Percentiles rank a stretch among this genome's conserved stretches.
Conservation (phyloP, 2,797 vertebrate species). For the Premnoplex brunnescens region DNA sequence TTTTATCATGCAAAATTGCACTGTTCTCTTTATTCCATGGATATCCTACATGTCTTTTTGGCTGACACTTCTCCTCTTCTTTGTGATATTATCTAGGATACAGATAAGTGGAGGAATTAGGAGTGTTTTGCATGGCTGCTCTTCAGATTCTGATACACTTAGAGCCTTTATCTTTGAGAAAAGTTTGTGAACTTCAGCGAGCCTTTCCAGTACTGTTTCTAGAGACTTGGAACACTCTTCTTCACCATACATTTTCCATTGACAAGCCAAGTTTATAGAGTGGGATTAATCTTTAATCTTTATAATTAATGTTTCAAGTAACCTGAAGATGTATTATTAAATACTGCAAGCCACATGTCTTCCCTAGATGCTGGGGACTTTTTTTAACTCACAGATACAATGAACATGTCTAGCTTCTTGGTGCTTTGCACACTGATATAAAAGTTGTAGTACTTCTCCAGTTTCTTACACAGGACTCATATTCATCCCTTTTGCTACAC, state of each 20-base stretch:
- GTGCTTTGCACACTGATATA: neutral
- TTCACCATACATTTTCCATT: neutral
- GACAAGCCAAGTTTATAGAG: neutral
- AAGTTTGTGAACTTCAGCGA: neutral
- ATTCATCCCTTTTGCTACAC: conserved; percentile 6
- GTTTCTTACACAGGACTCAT: conserved; percentile 21
- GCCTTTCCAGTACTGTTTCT: neutral
- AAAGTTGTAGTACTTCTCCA: neutral
- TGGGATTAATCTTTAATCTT: neutral
- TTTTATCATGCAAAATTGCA: neutral
- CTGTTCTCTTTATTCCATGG: neutral
- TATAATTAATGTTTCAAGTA: neutral
- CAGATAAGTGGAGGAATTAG: neutral
- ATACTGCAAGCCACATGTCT: neutral
- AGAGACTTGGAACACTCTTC: neutral
- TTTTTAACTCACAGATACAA: neutral
- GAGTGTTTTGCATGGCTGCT: neutral
- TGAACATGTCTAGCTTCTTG: neutral
- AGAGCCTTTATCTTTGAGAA: neutral
- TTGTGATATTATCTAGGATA: neutral
- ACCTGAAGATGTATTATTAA: neutral
- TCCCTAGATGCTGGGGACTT: neutral
- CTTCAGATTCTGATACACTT: neutral
- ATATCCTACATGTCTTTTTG: neutral
- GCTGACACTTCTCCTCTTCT: neutral